These are phyloP conservation scores for Lysiphlebus fabarum DNA, from an alignment of 1,140 invertebrate genomes.

Conservation along the genomic window DNA sequence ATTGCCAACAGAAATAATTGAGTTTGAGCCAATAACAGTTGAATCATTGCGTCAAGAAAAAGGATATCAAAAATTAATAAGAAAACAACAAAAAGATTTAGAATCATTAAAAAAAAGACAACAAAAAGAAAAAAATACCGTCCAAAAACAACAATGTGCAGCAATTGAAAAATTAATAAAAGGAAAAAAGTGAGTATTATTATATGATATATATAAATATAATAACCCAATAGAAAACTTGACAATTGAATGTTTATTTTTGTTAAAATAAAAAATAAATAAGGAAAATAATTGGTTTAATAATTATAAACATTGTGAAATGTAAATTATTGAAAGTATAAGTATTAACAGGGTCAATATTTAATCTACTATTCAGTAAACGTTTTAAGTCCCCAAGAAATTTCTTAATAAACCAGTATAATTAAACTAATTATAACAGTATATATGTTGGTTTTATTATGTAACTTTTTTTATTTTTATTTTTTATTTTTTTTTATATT, in stretches of 20 bases:
- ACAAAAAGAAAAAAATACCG: conserved; percentile 83
- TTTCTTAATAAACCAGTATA: too few species aligned
- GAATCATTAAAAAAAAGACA: conserved; percentile 90
- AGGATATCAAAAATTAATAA: conserved; percentile 88
- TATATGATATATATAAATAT: background rate
- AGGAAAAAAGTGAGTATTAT: conserved; percentile 74
- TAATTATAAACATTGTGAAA: too few species aligned
- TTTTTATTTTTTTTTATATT: too few species aligned
- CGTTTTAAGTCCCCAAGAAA: too few species aligned
- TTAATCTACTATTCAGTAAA: too few species aligned
- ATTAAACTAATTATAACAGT: too few species aligned
- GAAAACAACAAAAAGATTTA: conserved; percentile 94
- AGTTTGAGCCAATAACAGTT: conserved; percentile 89
- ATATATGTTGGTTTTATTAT: too few species aligned
- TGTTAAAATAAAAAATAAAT: too few species aligned
- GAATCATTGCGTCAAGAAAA: conserved; percentile 90
- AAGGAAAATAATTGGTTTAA: too few species aligned
- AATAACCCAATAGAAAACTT: background rate
- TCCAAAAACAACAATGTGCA: conserved; percentile 93
- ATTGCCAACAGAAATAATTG: conserved; percentile 58
- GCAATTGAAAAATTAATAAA: conserved; percentile 94
- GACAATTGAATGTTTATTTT: background rate
- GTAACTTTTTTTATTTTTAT: too few species aligned
- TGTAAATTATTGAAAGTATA: too few species aligned
- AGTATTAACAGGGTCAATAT: too few species aligned